Base-by-base conservation (phyloP, 2,888 invertebrate genomes). In the Euplagia quadripunctaria region DNA sequence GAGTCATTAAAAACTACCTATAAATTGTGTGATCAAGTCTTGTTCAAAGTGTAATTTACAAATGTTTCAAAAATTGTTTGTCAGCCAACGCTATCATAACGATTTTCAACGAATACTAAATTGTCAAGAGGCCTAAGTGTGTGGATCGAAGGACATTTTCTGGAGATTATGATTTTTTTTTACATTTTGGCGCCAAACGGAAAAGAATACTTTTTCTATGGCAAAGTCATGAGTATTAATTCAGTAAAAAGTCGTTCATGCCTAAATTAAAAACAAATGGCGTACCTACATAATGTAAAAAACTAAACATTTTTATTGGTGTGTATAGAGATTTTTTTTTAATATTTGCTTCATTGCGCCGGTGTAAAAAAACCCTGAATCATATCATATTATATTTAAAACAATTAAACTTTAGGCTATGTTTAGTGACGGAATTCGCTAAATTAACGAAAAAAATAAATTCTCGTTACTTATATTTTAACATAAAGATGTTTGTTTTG, bases 351-450 rank as follows among this genome's bases (percentile, higher is more conserved):
- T 87, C 87, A 83, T 86, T 82, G 86, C 85, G 88, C 89, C 91
- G 89, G 83, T 91, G 90, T 92, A 91, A 87, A 92, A 91, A 92
- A 84, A 89, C 89, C 78, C 91, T 88, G 87, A 94, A 92, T 94
- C 95, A 95, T 95, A 95, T 95, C 96, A 95, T 89, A 89, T 87
- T 89, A 80, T 88, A 81, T 80, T 81, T 81, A 84, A 79, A 87
- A 88, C 86, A 83, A 77, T 81, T 85, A 86, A 87, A 86, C 82
- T 78, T 81, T 92, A 94, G 92, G 91, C 89, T 93, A 92, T 88
- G 87, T 91, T 90, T 91, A 92, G 92, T 91, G 87, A 89, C 80
- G 70, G 76, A 85, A 87, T 87, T 88, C 85, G 86, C 88, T 89
- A 90, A 90, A 87, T 86, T 82, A 87, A 81, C 85, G 81, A 88